These are phyloP conservation scores for Drosophila tropicalis DNA, from an alignment of 1,140 invertebrate species.

Conservation along the genomic window DNA sequence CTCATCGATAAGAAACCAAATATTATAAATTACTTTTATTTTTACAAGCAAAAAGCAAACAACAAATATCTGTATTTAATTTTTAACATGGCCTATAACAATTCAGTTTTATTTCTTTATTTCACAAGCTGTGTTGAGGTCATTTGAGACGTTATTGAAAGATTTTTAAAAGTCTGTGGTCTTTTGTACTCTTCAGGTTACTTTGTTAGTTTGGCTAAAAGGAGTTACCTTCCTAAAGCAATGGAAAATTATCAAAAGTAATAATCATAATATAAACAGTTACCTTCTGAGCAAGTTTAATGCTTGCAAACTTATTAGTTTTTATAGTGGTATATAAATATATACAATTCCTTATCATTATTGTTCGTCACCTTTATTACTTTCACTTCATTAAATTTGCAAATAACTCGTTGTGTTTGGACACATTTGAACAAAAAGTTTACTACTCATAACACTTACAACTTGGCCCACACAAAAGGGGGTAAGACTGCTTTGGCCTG, in stretches of 20 bases:
- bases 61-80: not conserved
- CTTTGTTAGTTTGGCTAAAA: too few relatives aligned
- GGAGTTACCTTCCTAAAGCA: not conserved
- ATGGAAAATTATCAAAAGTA: not conserved
- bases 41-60: not conserved
- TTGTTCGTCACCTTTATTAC: not conserved
- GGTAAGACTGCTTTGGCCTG: slow-evolving; percentile 27
- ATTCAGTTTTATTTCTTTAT: too few relatives aligned
- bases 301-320: too few relatives aligned
- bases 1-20: slow-evolving; percentile 3
- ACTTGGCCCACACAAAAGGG: slow-evolving; percentile 28
- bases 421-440: not conserved
- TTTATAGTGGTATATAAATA: too few relatives aligned
- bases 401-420: too few relatives aligned
- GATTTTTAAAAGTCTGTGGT: too few relatives aligned
- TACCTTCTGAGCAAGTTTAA: not conserved
- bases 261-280: not conserved
- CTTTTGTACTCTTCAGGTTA: too few relatives aligned
- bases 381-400: not conserved
- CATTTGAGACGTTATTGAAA: too few relatives aligned
- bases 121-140: too few relatives aligned
- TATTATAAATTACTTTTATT: not conserved
- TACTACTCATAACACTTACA: slow-evolving; percentile 16
- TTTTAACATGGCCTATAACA: not conserved
- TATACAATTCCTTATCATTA: slow-evolving; percentile 1